Evolutionary conservation across 2,113 vertebrate genomes (phyloP), one percentile per base, ranked within the genome.

Genomic region (Apteryx mantelli): DNA sequence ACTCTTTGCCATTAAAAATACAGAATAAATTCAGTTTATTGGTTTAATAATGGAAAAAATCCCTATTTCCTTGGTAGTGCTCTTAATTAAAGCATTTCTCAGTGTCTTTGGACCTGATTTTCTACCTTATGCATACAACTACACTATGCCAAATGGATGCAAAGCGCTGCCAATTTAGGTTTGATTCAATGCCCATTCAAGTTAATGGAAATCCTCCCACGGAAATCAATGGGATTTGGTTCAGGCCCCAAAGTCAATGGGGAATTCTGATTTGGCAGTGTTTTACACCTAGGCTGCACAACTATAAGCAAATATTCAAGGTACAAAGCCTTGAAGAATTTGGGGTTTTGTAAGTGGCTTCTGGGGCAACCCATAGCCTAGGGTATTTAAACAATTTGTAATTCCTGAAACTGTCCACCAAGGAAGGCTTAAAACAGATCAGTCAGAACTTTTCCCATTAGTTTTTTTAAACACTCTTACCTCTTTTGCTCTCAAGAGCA

Each of bases 201-300:
- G 94, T 93, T 85, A 97, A 93, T 95, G 95, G 93, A 91, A 97
- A 95, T 88, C 89, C 94, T 97, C 95, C 96, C 82, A 88, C 89
- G 1, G 89, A 86, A 91, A 86, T 96, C 50, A 2, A 85, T 83
- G 52, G 89, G 87, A 86, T 91, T 95, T 97, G 87, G 91, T 96
- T 94, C 85, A 70, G 78, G 52, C 71, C 79, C 79, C 79, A 68
- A 22, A 95, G 64, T 93, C 93, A 82, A 89, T 26, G 75, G 95
- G 79, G 78, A 80, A 63, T 89, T 95, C 71, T 87, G 84, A 66
- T 95, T 81, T 93, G 85, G 87, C 87, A 71, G 84, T 52, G 70
- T 77, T 86, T 82, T 40, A 68, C 44, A 13, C 92, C 65, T 58
- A 38, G 36, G 3, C 44, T 78, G 76, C 75, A 96, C 42, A 28